These are phyloP conservation scores for Rhopalosiphum nymphaeae DNA, from an alignment of 2,888 invertebrate species.

Conservation along the genomic window DNA sequence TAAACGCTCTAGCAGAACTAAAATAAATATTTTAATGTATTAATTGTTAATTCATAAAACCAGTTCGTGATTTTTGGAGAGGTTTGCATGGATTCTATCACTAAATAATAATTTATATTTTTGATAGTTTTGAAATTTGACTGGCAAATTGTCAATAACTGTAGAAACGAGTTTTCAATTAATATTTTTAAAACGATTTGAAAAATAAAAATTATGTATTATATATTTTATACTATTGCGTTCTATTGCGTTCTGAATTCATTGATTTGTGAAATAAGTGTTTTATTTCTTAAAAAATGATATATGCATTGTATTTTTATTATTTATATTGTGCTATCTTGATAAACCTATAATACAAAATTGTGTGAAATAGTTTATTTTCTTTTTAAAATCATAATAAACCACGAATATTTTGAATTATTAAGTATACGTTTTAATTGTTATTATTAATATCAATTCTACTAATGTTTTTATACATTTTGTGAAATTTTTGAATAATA, in stretches of 20 bases:
- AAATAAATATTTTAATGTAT: neutral
- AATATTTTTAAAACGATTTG: neutral
- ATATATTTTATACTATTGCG: neutral
- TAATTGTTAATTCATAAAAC: neutral
- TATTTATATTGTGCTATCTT: neutral
- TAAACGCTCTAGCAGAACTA: neutral
- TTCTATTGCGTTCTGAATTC: neutral
- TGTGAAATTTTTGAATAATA: neutral
- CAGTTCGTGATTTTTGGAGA: neutral
- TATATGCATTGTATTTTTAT: neutral
- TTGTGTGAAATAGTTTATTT: neutral
- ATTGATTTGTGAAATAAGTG: neutral
- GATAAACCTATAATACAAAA: too few species aligned
- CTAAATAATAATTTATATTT: neutral
- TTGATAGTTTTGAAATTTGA: neutral
- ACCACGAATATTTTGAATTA: neutral
- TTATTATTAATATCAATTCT: neutral
- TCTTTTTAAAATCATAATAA: neutral
- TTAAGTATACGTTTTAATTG: neutral
- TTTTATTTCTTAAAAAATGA: neutral
- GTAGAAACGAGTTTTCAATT: neutral
- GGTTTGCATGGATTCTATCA: neutral
- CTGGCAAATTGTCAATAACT: neutral
- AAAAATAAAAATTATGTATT: too few species aligned
- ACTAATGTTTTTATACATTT: neutral